Evolutionary conservation across 2,888 invertebrate species (phyloP).

Genomic region (Cryptocephalus primarius): DNA sequence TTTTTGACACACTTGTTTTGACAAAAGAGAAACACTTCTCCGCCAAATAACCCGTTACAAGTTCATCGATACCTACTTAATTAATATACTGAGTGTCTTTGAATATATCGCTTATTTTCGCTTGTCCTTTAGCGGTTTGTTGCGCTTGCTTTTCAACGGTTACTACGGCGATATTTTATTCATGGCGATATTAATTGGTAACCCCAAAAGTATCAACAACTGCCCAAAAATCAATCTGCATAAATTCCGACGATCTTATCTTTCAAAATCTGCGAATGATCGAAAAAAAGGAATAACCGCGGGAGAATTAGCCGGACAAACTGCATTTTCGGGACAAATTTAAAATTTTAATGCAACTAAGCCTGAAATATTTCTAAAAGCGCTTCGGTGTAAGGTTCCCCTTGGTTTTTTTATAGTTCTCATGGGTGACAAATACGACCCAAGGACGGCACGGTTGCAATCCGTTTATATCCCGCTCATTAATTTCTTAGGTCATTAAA

Average conservation of each 20-base stretch:
- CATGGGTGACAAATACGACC: slow-evolving; percentile 17
- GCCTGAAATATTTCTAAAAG: slow-evolving; percentile 27
- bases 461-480: slow-evolving; percentile 12
- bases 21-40: no score
- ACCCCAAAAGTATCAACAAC: no score
- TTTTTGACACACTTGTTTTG: no score
- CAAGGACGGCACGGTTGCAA: slow-evolving; percentile 9
- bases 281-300: slow-evolving; percentile 14
- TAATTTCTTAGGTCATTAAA: slow-evolving; percentile 8
- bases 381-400: slow-evolving; percentile 21
- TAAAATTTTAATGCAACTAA: slow-evolving; percentile 28
- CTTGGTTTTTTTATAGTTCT: slow-evolving; percentile 14
- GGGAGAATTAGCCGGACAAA: slow-evolving; percentile 28
- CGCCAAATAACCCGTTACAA: no score
- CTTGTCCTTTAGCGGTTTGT: no score
- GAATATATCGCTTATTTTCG: no score
- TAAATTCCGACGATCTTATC: not conserved
- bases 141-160: no score
- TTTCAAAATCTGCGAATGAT: not conserved
- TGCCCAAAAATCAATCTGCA: no score
- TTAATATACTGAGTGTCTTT: no score
- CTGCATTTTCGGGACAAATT: slow-evolving; percentile 26
- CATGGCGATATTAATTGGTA: no score
- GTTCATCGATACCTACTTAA: no score
- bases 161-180: no score